Conservation (phyloP, 2,797 vertebrate species). For the Cyclura pinguis region DNA sequence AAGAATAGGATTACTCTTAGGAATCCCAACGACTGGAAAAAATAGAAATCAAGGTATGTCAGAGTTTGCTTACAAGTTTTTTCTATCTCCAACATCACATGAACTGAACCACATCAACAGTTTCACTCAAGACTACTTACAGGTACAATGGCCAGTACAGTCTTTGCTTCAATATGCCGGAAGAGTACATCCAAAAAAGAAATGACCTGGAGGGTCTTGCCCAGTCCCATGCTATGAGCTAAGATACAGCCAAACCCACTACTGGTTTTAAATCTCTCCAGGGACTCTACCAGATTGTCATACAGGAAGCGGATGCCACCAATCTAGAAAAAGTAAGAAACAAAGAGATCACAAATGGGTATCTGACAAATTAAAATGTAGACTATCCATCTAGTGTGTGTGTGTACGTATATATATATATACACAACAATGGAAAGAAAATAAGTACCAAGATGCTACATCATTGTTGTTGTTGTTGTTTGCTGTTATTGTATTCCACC, state of each 20-base stretch:
- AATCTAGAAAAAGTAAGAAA: constrained; percentile 81
- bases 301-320: constrained; percentile 98
- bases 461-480: background rate
- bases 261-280: constrained; percentile 94
- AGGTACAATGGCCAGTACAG: constrained; percentile 96
- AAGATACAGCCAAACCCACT: constrained; percentile 98
- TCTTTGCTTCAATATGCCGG: constrained; percentile 94
- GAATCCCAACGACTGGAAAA: constrained; percentile 17
- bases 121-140: constrained; percentile 81
- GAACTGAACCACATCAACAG: constrained; percentile 19
- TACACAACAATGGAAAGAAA: background rate
- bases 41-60: background rate
- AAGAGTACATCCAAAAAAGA: constrained; percentile 97
- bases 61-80: background rate
- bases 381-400: background rate
- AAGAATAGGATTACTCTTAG: constrained; percentile 18
- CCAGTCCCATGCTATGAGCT: constrained; percentile 98
- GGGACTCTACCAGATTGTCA: constrained; percentile 96
- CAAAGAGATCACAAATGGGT: constrained; percentile 2
- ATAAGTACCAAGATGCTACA: background rate
- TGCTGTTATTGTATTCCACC: too few relatives aligned
- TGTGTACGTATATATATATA: background rate
- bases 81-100: background rate
- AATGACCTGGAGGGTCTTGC: constrained; percentile 98
- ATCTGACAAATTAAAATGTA: background rate